Conservation (phyloP, 2,797 vertebrate species). For the Harpagifer antarcticus region DNA sequence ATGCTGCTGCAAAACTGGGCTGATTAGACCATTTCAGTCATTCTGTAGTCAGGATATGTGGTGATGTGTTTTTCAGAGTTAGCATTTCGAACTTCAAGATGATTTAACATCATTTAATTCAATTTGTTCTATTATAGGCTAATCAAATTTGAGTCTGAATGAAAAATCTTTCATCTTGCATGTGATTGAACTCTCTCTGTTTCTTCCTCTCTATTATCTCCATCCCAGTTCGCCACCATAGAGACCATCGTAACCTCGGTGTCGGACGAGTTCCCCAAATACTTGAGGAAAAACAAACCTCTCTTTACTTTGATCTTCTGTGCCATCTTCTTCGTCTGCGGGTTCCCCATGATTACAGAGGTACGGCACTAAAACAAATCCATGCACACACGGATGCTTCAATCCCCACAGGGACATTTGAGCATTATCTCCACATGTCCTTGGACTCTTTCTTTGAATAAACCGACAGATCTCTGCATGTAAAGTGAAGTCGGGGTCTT, state of each 20-base stretch:
- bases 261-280: constrained; percentile 96
- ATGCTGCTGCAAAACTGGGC: constrained; percentile 6
- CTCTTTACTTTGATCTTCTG: constrained; percentile 96
- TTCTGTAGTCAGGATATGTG: constrained; percentile 5
- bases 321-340: constrained; percentile 92
- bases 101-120: too few relatives aligned
- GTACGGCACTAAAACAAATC: constrained; percentile 73
- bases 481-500: constrained; percentile 15
- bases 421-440: not conserved
- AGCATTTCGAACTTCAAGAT: too few relatives aligned
- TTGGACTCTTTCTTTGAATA: constrained; percentile 31
- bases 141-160: not conserved
- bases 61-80: too few relatives aligned
- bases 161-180: not conserved
- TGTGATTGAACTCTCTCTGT: not conserved
- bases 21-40: constrained; percentile 5
- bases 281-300: constrained; percentile 94
- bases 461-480: constrained; percentile 44
- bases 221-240: constrained; percentile 93
- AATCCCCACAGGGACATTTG: not conserved
- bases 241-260: constrained; percentile 99
- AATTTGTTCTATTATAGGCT: too few relatives aligned
- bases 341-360: constrained; percentile 99
- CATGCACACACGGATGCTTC: not conserved
- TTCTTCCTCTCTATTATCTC: not conserved